phyloP scores from a whole-genome alignment of 2,797 vertebrate genomes.

The Salarias fasciatus region DNA sequence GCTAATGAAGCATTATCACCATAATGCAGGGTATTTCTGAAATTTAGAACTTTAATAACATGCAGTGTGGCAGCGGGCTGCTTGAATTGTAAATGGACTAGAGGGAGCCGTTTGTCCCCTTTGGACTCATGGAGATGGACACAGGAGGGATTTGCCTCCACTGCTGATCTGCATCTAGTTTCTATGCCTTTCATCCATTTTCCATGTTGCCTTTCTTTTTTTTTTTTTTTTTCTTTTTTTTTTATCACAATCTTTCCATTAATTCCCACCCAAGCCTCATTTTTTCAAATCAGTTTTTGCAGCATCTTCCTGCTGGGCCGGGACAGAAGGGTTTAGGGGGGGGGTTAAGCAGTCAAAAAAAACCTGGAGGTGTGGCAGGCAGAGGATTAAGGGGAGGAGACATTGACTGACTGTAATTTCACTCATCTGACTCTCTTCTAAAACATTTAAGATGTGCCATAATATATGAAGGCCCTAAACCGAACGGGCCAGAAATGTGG shows the following conservation, averaged over 20 bases:
- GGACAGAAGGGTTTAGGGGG: constrained; percentile 21
- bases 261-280: constrained; percentile 78
- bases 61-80: constrained; percentile 39
- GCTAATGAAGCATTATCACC: constrained; percentile 58
- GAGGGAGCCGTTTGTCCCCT: constrained; percentile 64
- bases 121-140: constrained; percentile 73
- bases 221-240: no score
- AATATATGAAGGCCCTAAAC: no score
- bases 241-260: constrained; percentile 72
- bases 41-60: constrained; percentile 46
- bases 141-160: constrained; percentile 69
- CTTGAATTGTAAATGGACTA: constrained; percentile 70
- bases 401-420: neutral
- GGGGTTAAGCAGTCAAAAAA: constrained; percentile 9
- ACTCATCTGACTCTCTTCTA: neutral
- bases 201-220: constrained; percentile 63
- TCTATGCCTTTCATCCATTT: constrained; percentile 74
- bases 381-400: neutral
- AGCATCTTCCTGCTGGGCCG: constrained; percentile 79
- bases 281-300: constrained; percentile 88
- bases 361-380: no score
- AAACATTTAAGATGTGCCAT: neutral
- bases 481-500: no score
- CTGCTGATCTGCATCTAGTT: constrained; percentile 77
- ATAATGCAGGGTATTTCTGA: constrained; percentile 36